Percentiles rank a stretch among this genome's conserved stretches.
These are phyloP conservation scores for Nomada goodeniana DNA, from an alignment of 2,888 invertebrate genomes.

Conservation along the genomic window DNA sequence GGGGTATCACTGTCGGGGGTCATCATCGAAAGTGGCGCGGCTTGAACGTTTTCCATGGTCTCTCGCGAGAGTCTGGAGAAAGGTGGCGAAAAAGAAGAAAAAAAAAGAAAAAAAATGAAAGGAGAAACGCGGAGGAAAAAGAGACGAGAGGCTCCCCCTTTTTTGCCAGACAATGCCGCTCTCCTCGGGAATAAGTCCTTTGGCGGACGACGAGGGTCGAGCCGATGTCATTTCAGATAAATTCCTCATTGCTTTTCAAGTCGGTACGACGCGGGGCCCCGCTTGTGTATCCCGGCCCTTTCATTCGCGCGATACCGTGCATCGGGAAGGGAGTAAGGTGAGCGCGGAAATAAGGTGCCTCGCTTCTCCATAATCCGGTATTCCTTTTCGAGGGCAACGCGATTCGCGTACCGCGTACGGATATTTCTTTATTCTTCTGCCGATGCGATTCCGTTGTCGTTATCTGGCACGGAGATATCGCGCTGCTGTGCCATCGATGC, in stretches of 20 bases:
- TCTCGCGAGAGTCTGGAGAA: conserved; percentile 2
- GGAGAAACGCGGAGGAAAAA: background rate
- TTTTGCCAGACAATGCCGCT: conserved; percentile 49
- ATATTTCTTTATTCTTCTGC: background rate
- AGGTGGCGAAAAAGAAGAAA: background rate
- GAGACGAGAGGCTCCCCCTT: conserved; percentile 31
- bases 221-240: conserved; percentile 84
- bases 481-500: no score
- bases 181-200: conserved; percentile 73
- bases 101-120: background rate
- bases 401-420: background rate
- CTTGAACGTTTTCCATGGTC: conserved; percentile 26
- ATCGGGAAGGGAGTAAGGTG: conserved; percentile 33
- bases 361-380: conserved; percentile 59
- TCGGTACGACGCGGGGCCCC: conserved; percentile 34
- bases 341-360: conserved; percentile 42
- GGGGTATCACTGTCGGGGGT: conserved; percentile 29
- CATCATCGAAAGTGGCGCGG: conserved; percentile 48
- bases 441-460: background rate
- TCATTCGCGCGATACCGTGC: conserved; percentile 42
- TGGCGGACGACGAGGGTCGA: conserved; percentile 72
- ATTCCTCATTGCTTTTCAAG: conserved; percentile 76
- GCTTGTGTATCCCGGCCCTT: conserved; percentile 42
- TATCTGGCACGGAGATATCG: no score
- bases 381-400: conserved; percentile 21